Evolutionary conservation across 2,888 invertebrate species (phyloP), one percentile per base, ranked within the genome.

Genomic region (Mesoligia furuncula): DNA sequence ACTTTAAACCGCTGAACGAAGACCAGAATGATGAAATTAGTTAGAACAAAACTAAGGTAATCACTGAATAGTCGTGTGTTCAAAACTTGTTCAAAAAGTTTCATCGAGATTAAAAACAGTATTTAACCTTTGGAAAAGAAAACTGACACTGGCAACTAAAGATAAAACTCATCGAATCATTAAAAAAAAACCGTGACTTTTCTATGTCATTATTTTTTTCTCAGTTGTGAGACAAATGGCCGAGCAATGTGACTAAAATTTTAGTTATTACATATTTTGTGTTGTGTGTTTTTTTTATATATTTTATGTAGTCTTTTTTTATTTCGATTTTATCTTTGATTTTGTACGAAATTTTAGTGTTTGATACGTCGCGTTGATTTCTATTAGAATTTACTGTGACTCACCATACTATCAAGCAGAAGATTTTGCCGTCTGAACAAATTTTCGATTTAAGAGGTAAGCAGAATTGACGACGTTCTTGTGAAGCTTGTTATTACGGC

Each of bases 181-280:
- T 73, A 31, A 88, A 31, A 88, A 73, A 83, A 87, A 80, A 77
- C 48, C 51, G n/a, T 89, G 90, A 90, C 91, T 78, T 87, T 90
- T 90, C 77, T 48, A 73, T 68, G 81, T 86, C 91, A 96, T 94
- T 94, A 90, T 80, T 82, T 83, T 88, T 83, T 84, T 85, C 86
- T 88, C 84, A 89, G 89, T 89, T 86, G 93, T 90, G 89, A 90
- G 89, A 91, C 88, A 93, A 93, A 95, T 95, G 95, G 93, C 93
- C 92, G 90, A 94, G 96, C 92, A 91, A 96, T 96, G 96, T 96
- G 95, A 96, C 93, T 95, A 92, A 96, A 96, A 95, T 95, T 96
- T 94, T 95, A 93, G 95, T 96, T 93, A 90, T 85, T 82, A 87
- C 79, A 87, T 93, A 90, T 95, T 96, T 95, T 96, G 96, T 96